Percentiles rank a stretch among this genome's conserved stretches.
Evolutionary conservation across 2,797 vertebrate genomes (phyloP).

Genomic region (Myiotriccus ornatus): DNA sequence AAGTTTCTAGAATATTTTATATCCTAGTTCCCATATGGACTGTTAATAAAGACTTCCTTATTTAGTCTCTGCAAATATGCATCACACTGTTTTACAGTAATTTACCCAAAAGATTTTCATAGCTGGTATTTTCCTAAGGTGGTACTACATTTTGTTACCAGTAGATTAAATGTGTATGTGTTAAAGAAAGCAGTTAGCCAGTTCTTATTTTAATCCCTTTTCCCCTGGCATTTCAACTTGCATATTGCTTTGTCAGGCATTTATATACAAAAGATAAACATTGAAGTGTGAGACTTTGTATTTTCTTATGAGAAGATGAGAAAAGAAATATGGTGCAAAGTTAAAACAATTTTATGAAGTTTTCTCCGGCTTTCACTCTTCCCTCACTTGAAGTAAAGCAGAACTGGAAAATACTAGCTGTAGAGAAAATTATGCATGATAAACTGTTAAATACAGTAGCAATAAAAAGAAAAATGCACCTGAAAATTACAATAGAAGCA

Average conservation of each 20-base stretch:
- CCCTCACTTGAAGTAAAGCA: slow-evolving; percentile 22
- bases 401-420: slow-evolving; percentile 19
- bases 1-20: not conserved
- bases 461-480: slow-evolving; percentile 24
- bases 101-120: not conserved
- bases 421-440: not conserved
- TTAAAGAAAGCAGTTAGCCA: not conserved
- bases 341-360: slow-evolving; percentile 1
- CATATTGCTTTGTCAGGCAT: slow-evolving; percentile 1
- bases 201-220: slow-evolving; percentile 41
- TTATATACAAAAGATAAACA: slow-evolving; percentile 27
- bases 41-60: not conserved
- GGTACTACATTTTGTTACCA: not conserved
- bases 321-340: not conserved
- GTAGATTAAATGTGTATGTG: not conserved
- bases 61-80: not conserved
- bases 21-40: not conserved
- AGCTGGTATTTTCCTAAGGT: not conserved
- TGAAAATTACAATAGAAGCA: not conserved
- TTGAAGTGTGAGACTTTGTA: not conserved
- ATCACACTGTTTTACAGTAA: not conserved
- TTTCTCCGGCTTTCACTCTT: slow-evolving; percentile 2
- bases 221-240: not conserved
- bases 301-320: not conserved
- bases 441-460: slow-evolving; percentile 16